Conservation (phyloP, 2,113 vertebrate species). For the Perca fluviatilis region DNA sequence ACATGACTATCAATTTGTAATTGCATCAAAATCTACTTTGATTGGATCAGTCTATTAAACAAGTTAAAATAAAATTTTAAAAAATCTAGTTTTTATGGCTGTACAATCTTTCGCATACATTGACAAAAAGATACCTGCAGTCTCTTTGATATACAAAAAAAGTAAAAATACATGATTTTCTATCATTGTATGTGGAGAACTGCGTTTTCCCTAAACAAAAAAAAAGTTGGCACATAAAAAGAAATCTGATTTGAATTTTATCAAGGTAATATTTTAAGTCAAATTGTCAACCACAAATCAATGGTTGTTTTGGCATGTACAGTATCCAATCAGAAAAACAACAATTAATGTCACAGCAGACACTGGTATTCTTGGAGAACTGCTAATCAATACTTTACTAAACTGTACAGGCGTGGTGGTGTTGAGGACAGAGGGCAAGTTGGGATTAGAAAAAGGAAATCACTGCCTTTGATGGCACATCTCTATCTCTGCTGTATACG, state of each 20-base stretch:
- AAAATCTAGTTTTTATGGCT: conserved; percentile 12
- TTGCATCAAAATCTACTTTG: conserved; percentile 53
- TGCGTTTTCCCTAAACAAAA: conserved; percentile 1
- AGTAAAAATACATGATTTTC: neutral
- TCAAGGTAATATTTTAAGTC: conserved; percentile 17
- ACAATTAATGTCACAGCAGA: conserved; percentile 24
- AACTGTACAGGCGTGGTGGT: conserved; percentile 1
- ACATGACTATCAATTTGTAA: conserved; percentile 43
- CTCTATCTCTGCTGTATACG: conserved; percentile 38
- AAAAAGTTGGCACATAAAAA: conserved; percentile 66
- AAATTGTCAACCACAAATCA: conserved; percentile 3
- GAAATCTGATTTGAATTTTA: conserved; percentile 3
- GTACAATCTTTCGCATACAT: conserved; percentile 46
- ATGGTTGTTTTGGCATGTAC: conserved; percentile 11
- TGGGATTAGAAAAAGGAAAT: conserved; percentile 61
- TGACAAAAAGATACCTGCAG: conserved; percentile 32
- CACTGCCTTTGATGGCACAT: conserved; percentile 53
- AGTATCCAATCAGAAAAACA: conserved; percentile 5
- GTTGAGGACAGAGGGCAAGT: conserved; percentile 32
- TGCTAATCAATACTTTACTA: conserved; percentile 3
- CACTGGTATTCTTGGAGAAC: neutral
- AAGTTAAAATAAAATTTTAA: conserved; percentile 25
- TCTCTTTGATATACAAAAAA: conserved; percentile 60
- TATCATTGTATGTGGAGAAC: conserved; percentile 2
- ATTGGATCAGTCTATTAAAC: conserved; percentile 32